These are phyloP conservation scores for Pterostichus niger DNA, from an alignment of 2,888 invertebrate genomes.

Conservation along the genomic window DNA sequence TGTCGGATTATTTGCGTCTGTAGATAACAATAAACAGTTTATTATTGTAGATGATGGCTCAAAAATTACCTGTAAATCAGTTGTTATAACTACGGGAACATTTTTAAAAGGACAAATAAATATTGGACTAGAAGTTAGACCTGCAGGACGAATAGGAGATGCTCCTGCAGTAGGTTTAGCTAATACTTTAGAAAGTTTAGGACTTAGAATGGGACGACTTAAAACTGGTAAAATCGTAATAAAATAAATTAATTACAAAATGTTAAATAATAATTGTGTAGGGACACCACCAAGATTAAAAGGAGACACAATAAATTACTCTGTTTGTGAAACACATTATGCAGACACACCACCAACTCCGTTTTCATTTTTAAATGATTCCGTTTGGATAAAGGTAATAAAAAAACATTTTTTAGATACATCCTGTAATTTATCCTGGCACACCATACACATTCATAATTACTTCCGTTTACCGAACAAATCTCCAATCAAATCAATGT, in stretches of 20 bases:
- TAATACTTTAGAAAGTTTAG: slow-evolving; percentile 84
- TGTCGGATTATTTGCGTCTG: no score
- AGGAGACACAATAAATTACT: slow-evolving; percentile 84
- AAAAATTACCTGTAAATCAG: slow-evolving; percentile 81
- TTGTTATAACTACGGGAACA: slow-evolving; percentile 93
- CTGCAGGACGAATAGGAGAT: slow-evolving; percentile 92
- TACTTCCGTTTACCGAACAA: no score
- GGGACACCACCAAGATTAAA: slow-evolving; percentile 89
- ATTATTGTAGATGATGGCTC: slow-evolving; percentile 80
- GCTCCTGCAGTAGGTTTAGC: slow-evolving; percentile 88
- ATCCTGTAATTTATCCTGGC: background rate
- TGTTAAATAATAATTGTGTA: background rate
- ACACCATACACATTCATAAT: no score
- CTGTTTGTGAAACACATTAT: slow-evolving; percentile 77
- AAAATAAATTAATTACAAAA: background rate
- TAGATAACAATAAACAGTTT: background rate
- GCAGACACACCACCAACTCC: slow-evolving; percentile 87
- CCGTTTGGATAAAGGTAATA: slow-evolving; percentile 86
- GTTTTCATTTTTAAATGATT: slow-evolving; percentile 88
- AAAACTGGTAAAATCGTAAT: slow-evolving; percentile 84
- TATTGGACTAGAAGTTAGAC: slow-evolving; percentile 85
- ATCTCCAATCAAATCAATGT: no score
- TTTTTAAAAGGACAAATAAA: slow-evolving; percentile 92
- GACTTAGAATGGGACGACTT: slow-evolving; percentile 87
- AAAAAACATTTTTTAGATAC: background rate